Percentiles rank a stretch among this genome's conserved stretches.
Evolutionary conservation across 92 coral and sea anemone species (phyloP).

Genomic region (Ricordea florida): DNA sequence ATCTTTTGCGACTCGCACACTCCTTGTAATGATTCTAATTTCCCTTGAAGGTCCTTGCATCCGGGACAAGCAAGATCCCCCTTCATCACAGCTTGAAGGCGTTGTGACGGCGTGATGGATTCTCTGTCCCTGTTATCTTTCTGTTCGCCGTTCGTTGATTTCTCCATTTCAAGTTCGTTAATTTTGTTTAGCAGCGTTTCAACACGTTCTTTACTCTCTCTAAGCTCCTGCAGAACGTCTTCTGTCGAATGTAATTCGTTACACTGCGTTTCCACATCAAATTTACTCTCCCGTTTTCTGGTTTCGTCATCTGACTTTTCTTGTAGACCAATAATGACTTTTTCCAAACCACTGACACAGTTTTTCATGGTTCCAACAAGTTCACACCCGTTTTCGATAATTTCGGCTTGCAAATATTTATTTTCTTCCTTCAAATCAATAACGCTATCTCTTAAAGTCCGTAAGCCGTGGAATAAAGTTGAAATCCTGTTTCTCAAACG

Average conservation of each 20-base stretch:
- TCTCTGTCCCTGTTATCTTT: neutral
- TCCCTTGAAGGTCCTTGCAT: conserved; percentile 54
- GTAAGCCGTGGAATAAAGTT: conserved; percentile 51
- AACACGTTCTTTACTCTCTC: conserved; percentile 53
- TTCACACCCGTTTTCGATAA: conserved; percentile 54
- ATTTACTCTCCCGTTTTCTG: conserved; percentile 1
- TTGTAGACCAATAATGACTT: conserved; percentile 36
- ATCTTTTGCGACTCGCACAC: conserved; percentile 45
- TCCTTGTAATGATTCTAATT: conserved; percentile 37
- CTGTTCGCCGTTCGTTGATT: neutral
- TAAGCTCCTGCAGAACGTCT: conserved; percentile 55
- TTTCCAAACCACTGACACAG: conserved; percentile 62
- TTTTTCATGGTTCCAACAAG: conserved; percentile 48
- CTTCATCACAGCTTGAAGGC: neutral
- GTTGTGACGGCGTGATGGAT: neutral
- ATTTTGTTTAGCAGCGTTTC: conserved; percentile 22
- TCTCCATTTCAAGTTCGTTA: conserved; percentile 3
- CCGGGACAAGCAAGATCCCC: conserved; percentile 33
- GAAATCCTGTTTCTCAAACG: conserved; percentile 35
- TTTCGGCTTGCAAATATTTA: conserved; percentile 38
- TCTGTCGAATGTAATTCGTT: conserved; percentile 28
- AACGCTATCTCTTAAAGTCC: conserved; percentile 54
- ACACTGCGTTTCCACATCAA: conserved; percentile 41
- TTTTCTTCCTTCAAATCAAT: conserved; percentile 54
- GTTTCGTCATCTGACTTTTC: neutral